Conservation (phyloP, 37 sponge, comb jelly and placozoan genomes). For the Theonella swinhoei region DNA sequence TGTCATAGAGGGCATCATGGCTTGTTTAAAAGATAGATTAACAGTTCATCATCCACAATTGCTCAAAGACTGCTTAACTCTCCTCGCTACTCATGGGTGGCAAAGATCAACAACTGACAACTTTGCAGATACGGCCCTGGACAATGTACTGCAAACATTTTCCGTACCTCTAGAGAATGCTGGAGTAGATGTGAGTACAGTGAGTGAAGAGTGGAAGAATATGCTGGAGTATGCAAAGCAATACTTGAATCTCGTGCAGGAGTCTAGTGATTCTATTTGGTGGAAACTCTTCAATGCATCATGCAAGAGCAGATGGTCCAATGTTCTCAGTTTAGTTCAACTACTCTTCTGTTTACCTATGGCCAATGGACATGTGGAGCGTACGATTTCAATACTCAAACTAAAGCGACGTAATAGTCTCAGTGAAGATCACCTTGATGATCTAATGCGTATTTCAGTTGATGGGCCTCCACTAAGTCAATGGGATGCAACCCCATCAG, state of each 20-base stretch:
- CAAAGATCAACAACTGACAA: constrained; percentile 23
- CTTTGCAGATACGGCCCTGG: constrained; percentile 54
- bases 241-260: constrained; percentile 62
- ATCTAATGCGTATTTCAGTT: constrained; percentile 36
- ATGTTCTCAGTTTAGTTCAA: constrained; percentile 58
- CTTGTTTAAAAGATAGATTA: constrained; percentile 20
- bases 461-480: constrained; percentile 41
- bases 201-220: constrained; percentile 75
- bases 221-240: constrained; percentile 63
- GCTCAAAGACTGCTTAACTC: constrained; percentile 41
- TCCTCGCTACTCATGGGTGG: constrained; percentile 83
- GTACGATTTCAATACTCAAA: constrained; percentile 54
- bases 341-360: constrained; percentile 62
- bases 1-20: not conserved
- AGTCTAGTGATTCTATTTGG: constrained; percentile 40
- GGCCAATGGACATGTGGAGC: constrained; percentile 70
- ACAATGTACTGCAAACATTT: constrained; percentile 26
- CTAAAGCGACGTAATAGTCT: constrained; percentile 19
- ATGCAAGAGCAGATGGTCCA: constrained; percentile 45
- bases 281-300: constrained; percentile 73
- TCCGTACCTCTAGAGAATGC: constrained; percentile 46
- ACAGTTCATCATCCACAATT: constrained; percentile 32
- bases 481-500: constrained; percentile 38
- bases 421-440: constrained; percentile 33
- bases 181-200: constrained; percentile 14